phyloP scores from a whole-genome alignment of 2,113 vertebrate species.

The Uria lomvia region DNA sequence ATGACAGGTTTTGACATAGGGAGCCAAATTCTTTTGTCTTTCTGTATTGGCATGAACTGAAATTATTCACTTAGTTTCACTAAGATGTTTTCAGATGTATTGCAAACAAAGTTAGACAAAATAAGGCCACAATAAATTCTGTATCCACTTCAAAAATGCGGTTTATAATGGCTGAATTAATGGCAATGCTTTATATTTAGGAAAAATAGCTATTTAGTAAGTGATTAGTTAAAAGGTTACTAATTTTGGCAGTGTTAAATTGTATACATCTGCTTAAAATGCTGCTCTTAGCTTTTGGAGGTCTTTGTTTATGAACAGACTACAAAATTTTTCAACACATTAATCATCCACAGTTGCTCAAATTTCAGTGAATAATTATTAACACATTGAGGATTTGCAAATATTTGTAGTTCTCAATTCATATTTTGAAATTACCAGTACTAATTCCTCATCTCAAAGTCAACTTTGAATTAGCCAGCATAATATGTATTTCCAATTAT shows the following conservation, averaged over 20 bases:
- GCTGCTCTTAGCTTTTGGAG: neutral
- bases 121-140: neutral
- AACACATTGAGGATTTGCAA: conserved; percentile 5
- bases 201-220: neutral
- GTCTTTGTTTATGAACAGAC: conserved; percentile 9
- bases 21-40: neutral
- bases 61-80: neutral
- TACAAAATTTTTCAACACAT: neutral
- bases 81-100: neutral
- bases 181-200: neutral
- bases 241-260: conserved; percentile 2
- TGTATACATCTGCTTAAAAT: conserved; percentile 17
- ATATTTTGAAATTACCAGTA: neutral
- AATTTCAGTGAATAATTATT: conserved; percentile 37
- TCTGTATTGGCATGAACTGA: neutral
- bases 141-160: neutral
- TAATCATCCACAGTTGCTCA: conserved; percentile 17
- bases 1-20: neutral
- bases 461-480: neutral
- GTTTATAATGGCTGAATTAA: neutral
- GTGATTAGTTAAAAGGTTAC: neutral
- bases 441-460: neutral
- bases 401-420: conserved; percentile 9
- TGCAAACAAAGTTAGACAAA: neutral
- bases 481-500: neutral